Conservation (phyloP, 2,888 invertebrate genomes). For the Suillia variegata region DNA sequence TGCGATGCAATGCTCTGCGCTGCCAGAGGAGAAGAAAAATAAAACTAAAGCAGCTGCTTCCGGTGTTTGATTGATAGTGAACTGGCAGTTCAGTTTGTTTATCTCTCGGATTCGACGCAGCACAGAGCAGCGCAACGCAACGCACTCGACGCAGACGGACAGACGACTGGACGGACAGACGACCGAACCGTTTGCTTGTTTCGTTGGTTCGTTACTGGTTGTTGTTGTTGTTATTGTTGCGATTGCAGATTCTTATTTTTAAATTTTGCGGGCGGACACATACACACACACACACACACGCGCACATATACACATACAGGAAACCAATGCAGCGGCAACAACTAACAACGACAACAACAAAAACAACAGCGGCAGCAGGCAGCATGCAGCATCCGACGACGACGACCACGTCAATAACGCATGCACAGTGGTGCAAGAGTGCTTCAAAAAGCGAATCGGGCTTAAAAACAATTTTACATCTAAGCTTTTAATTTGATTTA, state of each 20-base stretch:
- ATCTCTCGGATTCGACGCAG: constrained; percentile 41
- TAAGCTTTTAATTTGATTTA: no score
- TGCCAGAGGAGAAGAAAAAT: constrained; percentile 42
- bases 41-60: constrained; percentile 62
- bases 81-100: constrained; percentile 61
- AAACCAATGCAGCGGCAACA: background rate
- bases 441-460: no score
- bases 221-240: no score
- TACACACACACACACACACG: background rate
- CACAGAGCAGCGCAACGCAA: background rate
- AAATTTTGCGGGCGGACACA: background rate
- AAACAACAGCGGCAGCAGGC: background rate
- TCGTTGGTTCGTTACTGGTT: no score
- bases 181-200: background rate
- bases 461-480: no score
- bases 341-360: no score
- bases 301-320: background rate
- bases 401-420: no score
- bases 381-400: constrained; percentile 1
- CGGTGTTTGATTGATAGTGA: constrained; percentile 62
- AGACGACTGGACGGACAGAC: background rate
- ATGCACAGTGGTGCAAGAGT: no score
- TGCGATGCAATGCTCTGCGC: constrained; percentile 38
- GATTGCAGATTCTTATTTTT: constrained; percentile 4
- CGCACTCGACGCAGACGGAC: background rate